Evolutionary conservation across 2,797 vertebrate species (phyloP), one percentile per base, ranked within the genome.

Genomic region (Enoplosus armatus): DNA sequence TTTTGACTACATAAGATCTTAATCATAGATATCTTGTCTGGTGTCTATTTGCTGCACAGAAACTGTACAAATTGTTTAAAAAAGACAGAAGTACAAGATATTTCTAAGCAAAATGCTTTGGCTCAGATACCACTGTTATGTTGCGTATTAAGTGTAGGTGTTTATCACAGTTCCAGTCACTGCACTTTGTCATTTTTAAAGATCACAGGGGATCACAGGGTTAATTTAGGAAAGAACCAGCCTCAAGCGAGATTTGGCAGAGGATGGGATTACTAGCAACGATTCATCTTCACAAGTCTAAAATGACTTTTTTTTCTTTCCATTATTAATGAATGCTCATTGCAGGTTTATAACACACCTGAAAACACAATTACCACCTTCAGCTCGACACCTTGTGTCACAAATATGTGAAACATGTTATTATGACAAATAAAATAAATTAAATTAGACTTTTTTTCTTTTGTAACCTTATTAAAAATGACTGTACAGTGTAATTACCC

Each of bases 381-480:
- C n/a, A 73, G 16, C 50, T 15, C 10, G 24, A 29, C 47, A 62
- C 24, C 15, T 6, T 15, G 6, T 14, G 16, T 35, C 43, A 20
- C 16, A 31, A 37, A 54, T 8, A 26, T 43, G 7, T 71, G 35
- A 61, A 48, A 47, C 24, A 27, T 69, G 3, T 48, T 8, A 35
- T 61, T 59, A 64, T 39, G 45, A 22, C 53, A 74, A 69, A 76
- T 67, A 47, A 54, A 8, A 48, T 5, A 56, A 29, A 33, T 53
- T 11, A 15, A 63, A 41, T 51, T 0, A 1, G 5, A 2, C 24
- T 35, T 35, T n/a, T 53, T 20, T 50, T 41, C 6, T 11, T 72
- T 65, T 76, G 6, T 62, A 53, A 70, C 48, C 56, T 54, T 5
- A 45, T 58, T 61, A 29, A 56, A n/a, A 68, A 43, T 61, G 8